phyloP scores from a whole-genome alignment of 2,113 vertebrate genomes.

The Boleophthalmus pectinirostris region DNA sequence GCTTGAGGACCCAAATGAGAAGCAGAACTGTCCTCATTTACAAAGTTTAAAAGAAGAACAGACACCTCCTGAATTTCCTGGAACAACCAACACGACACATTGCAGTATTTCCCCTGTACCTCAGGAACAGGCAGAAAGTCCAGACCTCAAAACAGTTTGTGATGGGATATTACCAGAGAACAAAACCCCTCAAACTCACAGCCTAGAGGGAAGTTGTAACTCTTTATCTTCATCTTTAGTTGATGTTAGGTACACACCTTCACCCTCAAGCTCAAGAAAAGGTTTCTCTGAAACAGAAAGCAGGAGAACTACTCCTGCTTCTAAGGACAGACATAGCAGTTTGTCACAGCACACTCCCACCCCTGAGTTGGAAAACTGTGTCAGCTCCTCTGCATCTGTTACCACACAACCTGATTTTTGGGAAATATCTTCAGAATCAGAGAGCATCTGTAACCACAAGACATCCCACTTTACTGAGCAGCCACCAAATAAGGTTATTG shows the following conservation, averaged over 20 bases:
- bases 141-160: constrained; percentile 22
- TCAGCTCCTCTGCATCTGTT: constrained; percentile 32
- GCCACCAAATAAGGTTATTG: constrained; percentile 10
- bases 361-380: constrained; percentile 35
- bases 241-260: constrained; percentile 46
- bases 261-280: constrained; percentile 28
- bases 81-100: constrained; percentile 28
- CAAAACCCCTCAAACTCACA: constrained; percentile 25
- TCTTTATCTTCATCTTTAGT: constrained; percentile 50
- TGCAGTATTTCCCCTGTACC: constrained; percentile 28
- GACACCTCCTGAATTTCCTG: constrained; percentile 20
- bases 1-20: constrained; percentile 74
- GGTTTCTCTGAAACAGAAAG: constrained; percentile 30
- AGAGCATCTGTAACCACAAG: constrained; percentile 18
- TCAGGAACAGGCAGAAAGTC: constrained; percentile 11
- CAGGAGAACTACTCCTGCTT: constrained; percentile 34
- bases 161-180: constrained; percentile 40
- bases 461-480: constrained; percentile 32
- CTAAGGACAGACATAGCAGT: constrained; percentile 36
- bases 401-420: constrained; percentile 19
- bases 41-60: constrained; percentile 22
- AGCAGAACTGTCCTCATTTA: constrained; percentile 41
- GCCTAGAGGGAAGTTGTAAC: constrained; percentile 31
- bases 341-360: constrained; percentile 41
- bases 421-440: constrained; percentile 23